Evolutionary conservation across 2,888 invertebrate genomes (phyloP).

Genomic region (Melanchra persicariae): DNA sequence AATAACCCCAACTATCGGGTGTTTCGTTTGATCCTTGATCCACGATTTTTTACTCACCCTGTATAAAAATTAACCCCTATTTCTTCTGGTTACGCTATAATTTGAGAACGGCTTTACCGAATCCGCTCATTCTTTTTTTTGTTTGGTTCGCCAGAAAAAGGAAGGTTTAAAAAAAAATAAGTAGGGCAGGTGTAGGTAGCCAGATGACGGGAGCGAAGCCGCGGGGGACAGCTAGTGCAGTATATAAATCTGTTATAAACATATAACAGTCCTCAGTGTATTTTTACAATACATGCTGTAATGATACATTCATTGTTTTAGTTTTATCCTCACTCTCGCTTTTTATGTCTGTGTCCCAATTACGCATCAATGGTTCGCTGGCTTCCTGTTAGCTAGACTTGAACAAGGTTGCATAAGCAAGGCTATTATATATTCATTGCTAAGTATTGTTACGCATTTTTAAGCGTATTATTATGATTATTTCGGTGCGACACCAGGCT

Average conservation of each 20-base stretch:
- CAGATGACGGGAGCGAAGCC: no score
- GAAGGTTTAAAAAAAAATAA: no score
- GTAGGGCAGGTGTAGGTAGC: no score
- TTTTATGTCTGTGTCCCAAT: slow-evolving; percentile 40
- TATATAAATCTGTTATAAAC: slow-evolving; percentile 7
- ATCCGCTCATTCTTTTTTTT: no score
- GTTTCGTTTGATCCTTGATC: no score
- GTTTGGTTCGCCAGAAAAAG: no score
- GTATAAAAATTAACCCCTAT: no score
- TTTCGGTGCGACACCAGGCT: background rate
- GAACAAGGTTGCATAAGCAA: slow-evolving; percentile 52
- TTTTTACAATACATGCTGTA: slow-evolving; percentile 4
- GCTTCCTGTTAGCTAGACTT: slow-evolving; percentile 52
- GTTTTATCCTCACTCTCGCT: slow-evolving; percentile 9
- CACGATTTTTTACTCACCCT: no score
- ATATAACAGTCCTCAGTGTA: background rate
- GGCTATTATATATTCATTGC: slow-evolving; percentile 53
- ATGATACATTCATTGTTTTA: slow-evolving; percentile 23
- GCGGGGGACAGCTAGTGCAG: no score
- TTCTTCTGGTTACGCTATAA: no score
- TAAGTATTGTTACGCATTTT: slow-evolving; percentile 29
- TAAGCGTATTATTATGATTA: background rate
- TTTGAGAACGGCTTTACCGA: no score
- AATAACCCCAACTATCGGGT: no score
- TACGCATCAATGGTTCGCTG: slow-evolving; percentile 46